Evolutionary conservation across 2,888 invertebrate species (phyloP), one percentile per base, ranked within the genome.

Genomic region (Hydropsyche betteni): DNA sequence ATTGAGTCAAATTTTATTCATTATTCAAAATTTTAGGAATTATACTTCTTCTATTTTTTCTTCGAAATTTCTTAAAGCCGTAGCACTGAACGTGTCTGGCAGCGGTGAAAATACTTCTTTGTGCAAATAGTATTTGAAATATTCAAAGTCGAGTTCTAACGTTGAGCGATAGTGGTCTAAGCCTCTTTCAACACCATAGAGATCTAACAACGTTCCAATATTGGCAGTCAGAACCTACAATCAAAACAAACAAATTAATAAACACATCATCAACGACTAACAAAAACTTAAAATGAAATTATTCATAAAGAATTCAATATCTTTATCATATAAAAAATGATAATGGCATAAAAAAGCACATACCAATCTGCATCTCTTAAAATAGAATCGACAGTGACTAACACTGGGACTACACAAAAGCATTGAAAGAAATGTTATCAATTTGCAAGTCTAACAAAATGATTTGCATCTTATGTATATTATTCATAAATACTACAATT

Each of bases 141-240:
- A 92, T 80, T 92, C 90, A 84, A 93, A 94, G 81, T 90, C 91
- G 78, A 94, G 85, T 79, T 89, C 89, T 76, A 89, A 85, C 0
- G 92, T 90, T 75, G 93, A 93, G 74, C 90, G 87, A 84, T 89
- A 93, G 84, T 94, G 93, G 82, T 94, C 94, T 79, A 94, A 85
- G 0, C 93, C 93, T 81, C 92, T 91, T 84, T 94, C 94, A 3
- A 94, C 91, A 0, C 93, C 93, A 81, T 93, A 92, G 34, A 93
- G 85, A 82, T 93, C 94, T 61, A 94, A 86, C 3, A 93, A 85
- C 0, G 93, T 93, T 7, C 94, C 94, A 71, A 94, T 91, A 82
- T 94, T 94, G 0, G 94, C 93, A 51, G 94, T 94, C 69, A 94
- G 85, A 10, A 94, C 94, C 94, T 94, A 83, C 76, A 84, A 44